Conservation (phyloP, 2,888 invertebrate species). For the Macrostomum cliftonense region DNA sequence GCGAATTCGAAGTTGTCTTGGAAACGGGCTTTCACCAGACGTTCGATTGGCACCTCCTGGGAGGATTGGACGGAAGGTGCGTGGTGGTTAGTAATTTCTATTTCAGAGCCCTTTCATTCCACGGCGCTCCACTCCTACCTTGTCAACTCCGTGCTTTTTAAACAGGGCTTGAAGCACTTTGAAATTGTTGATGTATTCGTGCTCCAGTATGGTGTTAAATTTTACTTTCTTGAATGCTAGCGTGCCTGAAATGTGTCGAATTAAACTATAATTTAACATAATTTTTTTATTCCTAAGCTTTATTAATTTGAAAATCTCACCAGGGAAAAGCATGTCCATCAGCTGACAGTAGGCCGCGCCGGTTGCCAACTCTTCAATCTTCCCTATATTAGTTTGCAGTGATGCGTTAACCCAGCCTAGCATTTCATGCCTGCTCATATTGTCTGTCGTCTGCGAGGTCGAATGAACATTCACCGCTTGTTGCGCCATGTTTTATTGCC, state of each 20-base stretch:
- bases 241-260: background rate
- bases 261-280: too few relatives aligned
- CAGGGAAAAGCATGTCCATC: conserved; percentile 94
- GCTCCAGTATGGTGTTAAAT: conserved; percentile 90
- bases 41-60: conserved; percentile 5
- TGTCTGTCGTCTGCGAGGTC: conserved; percentile 87
- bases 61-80: too few relatives aligned
- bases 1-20: conserved; percentile 8
- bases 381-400: conserved; percentile 63
- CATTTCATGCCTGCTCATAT: conserved; percentile 93
- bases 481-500: background rate
- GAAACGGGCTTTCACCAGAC: conserved; percentile 4
- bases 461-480: conserved; percentile 74
- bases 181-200: conserved; percentile 98
- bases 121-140: too few relatives aligned
- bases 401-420: conserved; percentile 94
- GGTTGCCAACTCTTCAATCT: conserved; percentile 92
- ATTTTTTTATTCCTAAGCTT: too few relatives aligned
- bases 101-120: too few relatives aligned
- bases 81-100: too few relatives aligned
- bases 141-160: conserved; percentile 90
- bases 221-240: conserved; percentile 65
- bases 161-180: conserved; percentile 88
- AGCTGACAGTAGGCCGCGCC: conserved; percentile 90
- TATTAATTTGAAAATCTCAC: conserved; percentile 20